A percentile compares a stretch with the other conserved stretches of the same genome.
These are phyloP conservation scores for Suncus etruscus DNA, from an alignment of 2,113 vertebrate species.

Conservation along the genomic window DNA sequence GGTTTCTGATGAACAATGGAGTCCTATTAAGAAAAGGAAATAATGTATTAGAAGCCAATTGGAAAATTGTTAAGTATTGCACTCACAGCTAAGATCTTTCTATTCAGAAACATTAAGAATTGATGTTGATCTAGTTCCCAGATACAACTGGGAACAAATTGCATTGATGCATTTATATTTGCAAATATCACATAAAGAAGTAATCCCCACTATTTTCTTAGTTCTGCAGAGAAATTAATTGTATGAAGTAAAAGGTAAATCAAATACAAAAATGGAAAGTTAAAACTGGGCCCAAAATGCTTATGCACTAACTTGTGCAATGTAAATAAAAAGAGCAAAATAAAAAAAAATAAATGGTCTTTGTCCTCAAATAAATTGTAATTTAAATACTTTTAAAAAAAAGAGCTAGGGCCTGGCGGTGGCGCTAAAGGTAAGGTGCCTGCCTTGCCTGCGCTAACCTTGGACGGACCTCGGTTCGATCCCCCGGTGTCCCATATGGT, in stretches of 20 bases:
- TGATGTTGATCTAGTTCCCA: constrained; percentile 14
- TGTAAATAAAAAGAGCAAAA: too few species aligned
- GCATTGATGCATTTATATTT: background rate
- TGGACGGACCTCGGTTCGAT: too few species aligned
- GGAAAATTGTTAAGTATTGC: constrained; percentile 15
- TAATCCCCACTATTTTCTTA: constrained; percentile 6
- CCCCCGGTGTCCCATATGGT: too few species aligned
- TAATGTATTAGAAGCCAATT: constrained; percentile 51
- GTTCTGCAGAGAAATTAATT: background rate
- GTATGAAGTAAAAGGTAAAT: background rate
- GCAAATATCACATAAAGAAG: constrained; percentile 46
- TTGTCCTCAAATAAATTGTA: background rate
- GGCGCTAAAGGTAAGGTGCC: too few species aligned
- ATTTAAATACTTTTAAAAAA: constrained; percentile 8
- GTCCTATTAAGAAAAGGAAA: constrained; percentile 33
- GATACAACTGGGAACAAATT: constrained; percentile 1
- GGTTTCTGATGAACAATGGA: constrained; percentile 44
- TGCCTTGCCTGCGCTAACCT: too few species aligned
- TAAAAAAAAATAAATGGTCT: background rate
- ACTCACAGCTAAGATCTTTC: constrained; percentile 21
- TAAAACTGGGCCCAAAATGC: constrained; percentile 26
- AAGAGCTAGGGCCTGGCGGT: too few species aligned
- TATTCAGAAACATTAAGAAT: constrained; percentile 40
- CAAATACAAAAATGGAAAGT: constrained; percentile 13
- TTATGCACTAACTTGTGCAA: background rate